Evolutionary conservation across 92 coral and sea anemone species (phyloP).

Genomic region (Porites evermanni): DNA sequence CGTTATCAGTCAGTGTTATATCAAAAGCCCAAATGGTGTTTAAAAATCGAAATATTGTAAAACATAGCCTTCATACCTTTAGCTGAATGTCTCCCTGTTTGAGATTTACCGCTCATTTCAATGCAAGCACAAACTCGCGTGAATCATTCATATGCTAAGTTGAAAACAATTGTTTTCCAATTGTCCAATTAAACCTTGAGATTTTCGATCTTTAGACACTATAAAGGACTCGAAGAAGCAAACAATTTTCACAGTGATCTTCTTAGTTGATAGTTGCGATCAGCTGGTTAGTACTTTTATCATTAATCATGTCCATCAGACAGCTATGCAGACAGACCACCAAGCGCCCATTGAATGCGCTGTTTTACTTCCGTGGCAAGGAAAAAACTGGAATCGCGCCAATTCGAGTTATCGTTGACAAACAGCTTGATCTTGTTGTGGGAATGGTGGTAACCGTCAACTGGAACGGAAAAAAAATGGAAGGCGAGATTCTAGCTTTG

Average conservation of each 20-base stretch:
- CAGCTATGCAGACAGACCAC: constrained; percentile 1
- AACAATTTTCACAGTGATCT: background rate
- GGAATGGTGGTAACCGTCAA: constrained; percentile 33
- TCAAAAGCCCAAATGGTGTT: too few relatives aligned
- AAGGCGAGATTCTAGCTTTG: constrained; percentile 23
- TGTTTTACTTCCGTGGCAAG: constrained; percentile 14
- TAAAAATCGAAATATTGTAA: too few relatives aligned
- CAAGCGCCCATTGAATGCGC: constrained; percentile 5
- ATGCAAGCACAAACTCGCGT: constrained; percentile 20
- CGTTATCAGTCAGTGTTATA: too few relatives aligned
- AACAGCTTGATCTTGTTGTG: constrained; percentile 11
- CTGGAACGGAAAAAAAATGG: constrained; percentile 17
- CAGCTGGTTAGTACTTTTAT: background rate
- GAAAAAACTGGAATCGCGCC: constrained; percentile 12
- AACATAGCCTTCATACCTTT: too few relatives aligned
- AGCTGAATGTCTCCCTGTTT: too few relatives aligned
- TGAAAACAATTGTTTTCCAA: constrained; percentile 5
- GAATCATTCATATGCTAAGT: constrained; percentile 24
- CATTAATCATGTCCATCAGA: constrained; percentile 16
- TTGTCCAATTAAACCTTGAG: constrained; percentile 28
- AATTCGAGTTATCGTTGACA: constrained; percentile 3
- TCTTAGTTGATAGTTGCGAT: background rate
- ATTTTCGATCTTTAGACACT: constrained; percentile 18
- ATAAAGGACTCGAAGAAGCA: background rate
- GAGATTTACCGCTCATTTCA: background rate